Evolutionary conservation across 2,797 vertebrate genomes (phyloP).

Genomic region (Oreonectes daqikongensis): DNA sequence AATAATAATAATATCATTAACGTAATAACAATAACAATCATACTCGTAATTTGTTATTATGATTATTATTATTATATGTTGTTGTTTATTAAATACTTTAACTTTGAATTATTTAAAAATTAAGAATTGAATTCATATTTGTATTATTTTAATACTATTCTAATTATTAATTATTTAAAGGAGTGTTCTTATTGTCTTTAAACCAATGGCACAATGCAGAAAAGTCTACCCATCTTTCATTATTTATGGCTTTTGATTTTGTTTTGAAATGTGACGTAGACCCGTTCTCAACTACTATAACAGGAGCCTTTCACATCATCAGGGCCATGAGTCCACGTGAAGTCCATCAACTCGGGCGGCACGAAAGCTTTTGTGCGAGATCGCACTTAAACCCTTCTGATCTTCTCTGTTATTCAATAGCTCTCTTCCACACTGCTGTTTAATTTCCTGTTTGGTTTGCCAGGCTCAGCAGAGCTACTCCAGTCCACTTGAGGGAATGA

Average conservation of each 20-base stretch:
- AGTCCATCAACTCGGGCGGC: background rate
- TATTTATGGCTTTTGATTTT: background rate
- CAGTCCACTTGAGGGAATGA: slow-evolving; percentile 1
- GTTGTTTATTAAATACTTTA: too few species aligned
- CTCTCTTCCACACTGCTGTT: background rate
- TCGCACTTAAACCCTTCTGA: background rate
- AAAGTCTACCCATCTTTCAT: too few species aligned
- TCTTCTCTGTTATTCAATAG: background rate
- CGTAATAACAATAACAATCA: too few species aligned
- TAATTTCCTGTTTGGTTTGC: slow-evolving; percentile 6
- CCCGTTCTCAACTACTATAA: background rate
- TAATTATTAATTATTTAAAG: too few species aligned
- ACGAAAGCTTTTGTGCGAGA: background rate
- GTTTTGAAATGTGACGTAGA: background rate
- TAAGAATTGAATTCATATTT: too few species aligned
- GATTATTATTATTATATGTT: too few species aligned
- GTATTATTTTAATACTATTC: too few species aligned
- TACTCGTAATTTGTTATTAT: too few species aligned
- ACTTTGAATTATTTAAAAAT: too few species aligned
- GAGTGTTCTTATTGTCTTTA: too few species aligned
- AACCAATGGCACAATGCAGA: too few species aligned
- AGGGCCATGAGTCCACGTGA: background rate
- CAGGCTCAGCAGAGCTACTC: background rate
- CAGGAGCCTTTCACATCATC: background rate
- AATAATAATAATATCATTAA: too few species aligned